Evolutionary conservation across 2,888 invertebrate species (phyloP).

Genomic region (Serrognathus titanus): DNA sequence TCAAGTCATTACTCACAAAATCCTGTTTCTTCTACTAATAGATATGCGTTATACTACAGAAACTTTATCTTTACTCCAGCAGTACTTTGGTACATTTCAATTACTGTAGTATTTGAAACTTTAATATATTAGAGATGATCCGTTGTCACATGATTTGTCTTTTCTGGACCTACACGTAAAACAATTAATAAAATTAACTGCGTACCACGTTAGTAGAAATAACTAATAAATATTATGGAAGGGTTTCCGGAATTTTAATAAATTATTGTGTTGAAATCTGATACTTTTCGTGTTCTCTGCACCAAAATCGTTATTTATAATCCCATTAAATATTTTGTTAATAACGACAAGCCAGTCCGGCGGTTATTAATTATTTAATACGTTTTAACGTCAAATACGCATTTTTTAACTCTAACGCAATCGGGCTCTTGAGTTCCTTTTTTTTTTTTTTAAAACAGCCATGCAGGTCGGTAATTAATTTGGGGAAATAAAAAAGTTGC

Average conservation of each 20-base stretch:
- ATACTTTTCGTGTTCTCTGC: slow-evolving; percentile 6
- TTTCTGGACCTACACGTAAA: slow-evolving; percentile 17
- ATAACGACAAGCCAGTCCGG: background rate
- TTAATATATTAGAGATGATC: background rate
- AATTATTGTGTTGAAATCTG: slow-evolving; percentile 11
- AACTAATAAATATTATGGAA: slow-evolving; percentile 18
- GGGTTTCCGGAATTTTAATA: background rate
- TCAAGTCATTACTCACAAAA: slow-evolving; percentile 18
- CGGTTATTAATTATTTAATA: no score
- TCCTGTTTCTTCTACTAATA: slow-evolving; percentile 1
- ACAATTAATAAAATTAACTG: slow-evolving; percentile 25
- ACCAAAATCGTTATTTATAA: slow-evolving; percentile 9
- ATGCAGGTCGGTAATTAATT: no score
- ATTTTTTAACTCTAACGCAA: no score
- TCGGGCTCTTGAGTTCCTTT: no score
- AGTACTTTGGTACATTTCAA: background rate
- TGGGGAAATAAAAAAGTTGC: no score
- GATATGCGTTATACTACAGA: background rate
- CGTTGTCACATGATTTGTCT: background rate
- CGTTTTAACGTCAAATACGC: no score
- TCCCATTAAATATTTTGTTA: slow-evolving; percentile 6
- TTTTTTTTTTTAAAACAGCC: no score
- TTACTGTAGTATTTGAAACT: background rate
- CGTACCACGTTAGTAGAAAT: slow-evolving; percentile 20
- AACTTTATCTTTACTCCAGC: background rate